These are phyloP conservation scores for Eptesicus fuscus DNA, from an alignment of 2,113 vertebrate species.

Conservation along the genomic window DNA sequence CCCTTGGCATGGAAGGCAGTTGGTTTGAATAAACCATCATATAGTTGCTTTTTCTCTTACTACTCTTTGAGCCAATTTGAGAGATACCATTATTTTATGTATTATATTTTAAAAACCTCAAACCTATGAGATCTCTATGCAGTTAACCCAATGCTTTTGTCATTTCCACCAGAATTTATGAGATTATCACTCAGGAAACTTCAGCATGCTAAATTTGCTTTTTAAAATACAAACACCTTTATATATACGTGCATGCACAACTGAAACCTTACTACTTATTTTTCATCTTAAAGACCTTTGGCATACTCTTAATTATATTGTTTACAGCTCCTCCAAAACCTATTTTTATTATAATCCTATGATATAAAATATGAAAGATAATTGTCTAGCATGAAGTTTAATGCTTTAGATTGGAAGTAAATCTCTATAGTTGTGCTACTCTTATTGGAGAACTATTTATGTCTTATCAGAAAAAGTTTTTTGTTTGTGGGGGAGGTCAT, in stretches of 20 bases:
- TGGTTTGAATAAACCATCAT: background rate
- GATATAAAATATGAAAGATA: conserved; percentile 9
- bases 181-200: conserved; percentile 25
- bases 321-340: conserved; percentile 16
- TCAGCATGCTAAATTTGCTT: conserved; percentile 24
- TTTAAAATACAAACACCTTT: conserved; percentile 13
- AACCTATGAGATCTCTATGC: background rate
- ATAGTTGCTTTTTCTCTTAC: background rate
- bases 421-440: background rate
- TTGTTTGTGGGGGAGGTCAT: conserved; percentile 59
- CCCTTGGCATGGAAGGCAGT: background rate
- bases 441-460: conserved; percentile 36
- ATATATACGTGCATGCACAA: background rate
- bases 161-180: conserved; percentile 27
- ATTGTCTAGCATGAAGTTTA: background rate
- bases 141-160: conserved; percentile 4
- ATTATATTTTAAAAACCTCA: background rate
- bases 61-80: conserved; percentile 43
- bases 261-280: background rate
- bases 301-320: background rate
- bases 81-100: background rate
- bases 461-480: conserved; percentile 18
- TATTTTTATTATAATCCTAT: background rate
- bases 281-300: conserved; percentile 28
- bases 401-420: conserved; percentile 33